A percentile compares a stretch with the other conserved stretches of the same genome.
These are phyloP conservation scores for Amniataba percoides DNA, from an alignment of 2,797 vertebrate species.

Conservation along the genomic window DNA sequence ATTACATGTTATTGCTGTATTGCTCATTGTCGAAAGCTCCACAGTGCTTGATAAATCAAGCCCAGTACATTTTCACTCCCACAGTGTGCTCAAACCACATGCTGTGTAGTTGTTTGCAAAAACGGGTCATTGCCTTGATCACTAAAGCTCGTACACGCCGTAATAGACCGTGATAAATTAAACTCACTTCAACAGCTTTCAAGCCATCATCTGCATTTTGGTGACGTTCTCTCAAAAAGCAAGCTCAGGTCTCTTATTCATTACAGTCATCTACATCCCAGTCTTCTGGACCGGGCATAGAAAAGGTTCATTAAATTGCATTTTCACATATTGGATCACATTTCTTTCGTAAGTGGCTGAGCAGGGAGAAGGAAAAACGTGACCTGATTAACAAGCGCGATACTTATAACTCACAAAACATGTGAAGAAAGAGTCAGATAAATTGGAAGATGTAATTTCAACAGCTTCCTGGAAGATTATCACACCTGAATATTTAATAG, in stretches of 20 bases:
- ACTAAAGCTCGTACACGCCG: constrained; percentile 71
- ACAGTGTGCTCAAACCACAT: constrained; percentile 67
- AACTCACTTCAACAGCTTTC: constrained; percentile 78
- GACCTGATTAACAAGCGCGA: constrained; percentile 73
- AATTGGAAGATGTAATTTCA: constrained; percentile 76
- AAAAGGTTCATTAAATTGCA: constrained; percentile 82
- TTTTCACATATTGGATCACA: constrained; percentile 83
- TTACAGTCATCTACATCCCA: constrained; percentile 77
- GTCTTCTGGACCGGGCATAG: constrained; percentile 70
- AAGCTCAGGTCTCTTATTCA: constrained; percentile 72
- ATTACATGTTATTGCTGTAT: constrained; percentile 51
- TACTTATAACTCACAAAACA: constrained; percentile 56
- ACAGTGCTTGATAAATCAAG: constrained; percentile 67
- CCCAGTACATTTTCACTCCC: constrained; percentile 64
- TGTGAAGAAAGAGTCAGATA: constrained; percentile 60
- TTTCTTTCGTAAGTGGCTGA: constrained; percentile 76
- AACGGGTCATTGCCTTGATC: constrained; percentile 81
- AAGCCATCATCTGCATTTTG: constrained; percentile 74
- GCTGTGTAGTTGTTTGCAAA: constrained; percentile 75
- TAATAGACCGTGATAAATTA: constrained; percentile 81
- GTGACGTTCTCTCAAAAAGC: constrained; percentile 64
- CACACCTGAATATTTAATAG: constrained; percentile 73
- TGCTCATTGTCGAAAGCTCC: constrained; percentile 42
- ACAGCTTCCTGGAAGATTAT: constrained; percentile 74
- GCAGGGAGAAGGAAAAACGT: constrained; percentile 61